A percentile compares a stretch with the other conserved stretches of the same genome.
Evolutionary conservation across 2,797 vertebrate species (phyloP).

Genomic region (Falco novaeseelandiae): DNA sequence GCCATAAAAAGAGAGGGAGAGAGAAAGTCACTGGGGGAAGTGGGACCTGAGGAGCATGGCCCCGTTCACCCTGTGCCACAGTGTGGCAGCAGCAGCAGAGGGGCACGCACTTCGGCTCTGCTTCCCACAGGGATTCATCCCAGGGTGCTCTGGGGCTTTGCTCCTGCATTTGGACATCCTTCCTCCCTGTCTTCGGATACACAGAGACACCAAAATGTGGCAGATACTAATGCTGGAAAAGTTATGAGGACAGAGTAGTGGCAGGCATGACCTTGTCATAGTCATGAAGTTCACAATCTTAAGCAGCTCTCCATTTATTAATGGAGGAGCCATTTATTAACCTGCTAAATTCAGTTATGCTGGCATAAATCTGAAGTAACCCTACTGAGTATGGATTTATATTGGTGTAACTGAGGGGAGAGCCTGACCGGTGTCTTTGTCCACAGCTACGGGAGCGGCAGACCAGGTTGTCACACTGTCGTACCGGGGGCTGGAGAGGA

Average conservation of each 20-base stretch:
- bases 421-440: neutral
- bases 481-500: neutral
- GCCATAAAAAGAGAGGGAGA: neutral
- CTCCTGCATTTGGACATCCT: neutral
- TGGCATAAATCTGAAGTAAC: neutral
- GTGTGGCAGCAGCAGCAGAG: neutral
- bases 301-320: conserved; percentile 35
- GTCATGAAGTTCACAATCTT: neutral
- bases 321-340: conserved; percentile 31
- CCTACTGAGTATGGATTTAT: neutral
- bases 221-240: neutral
- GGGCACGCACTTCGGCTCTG: neutral
- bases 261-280: neutral
- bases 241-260: neutral
- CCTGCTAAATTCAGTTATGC: neutral
- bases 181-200: neutral
- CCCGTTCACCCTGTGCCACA: fast-evolving
- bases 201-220: neutral
- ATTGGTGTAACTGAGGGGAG: fast-evolving
- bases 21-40: neutral
- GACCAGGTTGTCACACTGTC: fast-evolving
- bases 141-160: fast-evolving
- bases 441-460: fast-evolving
- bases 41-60: neutral
- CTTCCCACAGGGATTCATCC: neutral